Evolutionary conservation across 2,113 vertebrate genomes (phyloP).

Genomic region (Pachypanchax playfairii): DNA sequence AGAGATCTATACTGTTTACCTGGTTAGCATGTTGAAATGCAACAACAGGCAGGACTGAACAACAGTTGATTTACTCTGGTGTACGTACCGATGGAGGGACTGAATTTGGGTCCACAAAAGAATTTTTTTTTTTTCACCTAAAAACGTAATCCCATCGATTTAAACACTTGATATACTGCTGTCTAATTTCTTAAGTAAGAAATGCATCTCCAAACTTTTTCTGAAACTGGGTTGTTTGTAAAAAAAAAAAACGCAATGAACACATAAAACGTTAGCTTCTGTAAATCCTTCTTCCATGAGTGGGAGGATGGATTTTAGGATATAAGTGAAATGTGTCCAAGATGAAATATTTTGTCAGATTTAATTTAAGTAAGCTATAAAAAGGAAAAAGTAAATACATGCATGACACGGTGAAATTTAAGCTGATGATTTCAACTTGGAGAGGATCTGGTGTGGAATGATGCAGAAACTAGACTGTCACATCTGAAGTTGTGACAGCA

Average conservation of each 20-base stretch:
- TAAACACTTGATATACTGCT: too few species aligned
- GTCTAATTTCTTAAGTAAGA: too few species aligned
- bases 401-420: conserved; percentile 35
- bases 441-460: conserved; percentile 31
- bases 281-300: conserved; percentile 1
- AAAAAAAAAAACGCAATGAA: conserved; percentile 7
- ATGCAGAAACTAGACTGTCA: conserved; percentile 49
- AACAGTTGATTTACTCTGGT: conserved; percentile 24
- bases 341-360: conserved; percentile 43
- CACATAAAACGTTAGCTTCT: conserved; percentile 14
- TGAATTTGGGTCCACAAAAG: too few species aligned
- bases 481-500: conserved; percentile 62
- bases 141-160: too few species aligned
- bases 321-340: conserved; percentile 17
- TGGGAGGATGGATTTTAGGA: conserved; percentile 10
- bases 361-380: conserved; percentile 39
- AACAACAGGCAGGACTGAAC: neutral
- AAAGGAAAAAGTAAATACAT: conserved; percentile 50
- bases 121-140: too few species aligned
- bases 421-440: conserved; percentile 45
- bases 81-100: conserved; percentile 12
- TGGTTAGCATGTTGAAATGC: conserved; percentile 10
- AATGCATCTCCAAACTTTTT: too few species aligned
- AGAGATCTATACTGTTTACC: conserved; percentile 22
- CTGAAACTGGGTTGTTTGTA: neutral